Conservation (phyloP, 2,888 invertebrate species). For the Dysmachus trigonus region DNA sequence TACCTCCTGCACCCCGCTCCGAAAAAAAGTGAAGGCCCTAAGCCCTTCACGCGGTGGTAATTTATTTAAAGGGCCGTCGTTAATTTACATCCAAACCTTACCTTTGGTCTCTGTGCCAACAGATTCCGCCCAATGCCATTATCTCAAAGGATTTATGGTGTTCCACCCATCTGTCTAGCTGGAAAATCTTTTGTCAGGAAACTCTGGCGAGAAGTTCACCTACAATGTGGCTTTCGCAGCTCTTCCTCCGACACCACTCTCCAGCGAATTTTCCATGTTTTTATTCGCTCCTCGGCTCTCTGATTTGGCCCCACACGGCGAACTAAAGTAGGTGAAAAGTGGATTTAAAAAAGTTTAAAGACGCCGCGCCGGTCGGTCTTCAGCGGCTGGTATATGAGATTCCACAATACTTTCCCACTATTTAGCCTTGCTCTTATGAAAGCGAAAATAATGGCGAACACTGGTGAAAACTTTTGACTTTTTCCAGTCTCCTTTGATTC, state of each 20-base stretch:
- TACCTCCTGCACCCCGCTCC: background rate
- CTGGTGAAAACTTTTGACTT: background rate
- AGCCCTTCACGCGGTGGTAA: slow-evolving; percentile 39
- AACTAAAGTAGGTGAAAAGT: slow-evolving; percentile 26
- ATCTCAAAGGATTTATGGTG: slow-evolving; percentile 37
- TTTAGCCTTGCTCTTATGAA: background rate
- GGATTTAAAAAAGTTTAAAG: slow-evolving; percentile 33
- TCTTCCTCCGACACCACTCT: background rate
- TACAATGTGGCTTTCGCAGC: slow-evolving; percentile 18
- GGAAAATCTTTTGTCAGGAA: slow-evolving; percentile 39
- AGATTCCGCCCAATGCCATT: slow-evolving; percentile 42
- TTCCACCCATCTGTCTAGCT: slow-evolving; percentile 41
- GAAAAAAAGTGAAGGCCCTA: background rate
- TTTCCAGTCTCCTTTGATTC: slow-evolving; percentile 1
- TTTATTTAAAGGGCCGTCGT: slow-evolving; percentile 43
- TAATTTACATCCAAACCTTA: slow-evolving; percentile 43
- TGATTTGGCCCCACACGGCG: background rate
- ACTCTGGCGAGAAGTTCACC: slow-evolving; percentile 42
- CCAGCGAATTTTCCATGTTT: background rate
- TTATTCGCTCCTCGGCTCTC: background rate
- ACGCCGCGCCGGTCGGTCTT: no score
- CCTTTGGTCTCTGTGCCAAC: slow-evolving; percentile 42
- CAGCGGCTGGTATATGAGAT: background rate
- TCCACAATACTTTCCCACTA: background rate
- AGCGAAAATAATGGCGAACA: background rate